Percentiles rank a stretch among this genome's conserved stretches.
These are phyloP conservation scores for Heliconius sara DNA, from an alignment of 2,888 invertebrate genomes.

Conservation along the genomic window DNA sequence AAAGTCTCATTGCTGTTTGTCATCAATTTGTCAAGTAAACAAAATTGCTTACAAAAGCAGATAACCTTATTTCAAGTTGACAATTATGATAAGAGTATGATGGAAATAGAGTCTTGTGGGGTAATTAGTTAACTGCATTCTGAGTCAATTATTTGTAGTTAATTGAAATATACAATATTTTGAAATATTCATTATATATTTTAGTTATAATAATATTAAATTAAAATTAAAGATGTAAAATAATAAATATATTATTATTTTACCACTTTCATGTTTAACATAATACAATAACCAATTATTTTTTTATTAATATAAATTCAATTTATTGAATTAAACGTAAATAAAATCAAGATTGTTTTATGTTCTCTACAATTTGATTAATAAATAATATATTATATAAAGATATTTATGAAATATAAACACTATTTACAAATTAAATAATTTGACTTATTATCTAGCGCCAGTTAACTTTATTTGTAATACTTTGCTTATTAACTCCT, in stretches of 20 bases:
- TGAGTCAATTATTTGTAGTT: not conserved
- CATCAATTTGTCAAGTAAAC: slow-evolving; percentile 35
- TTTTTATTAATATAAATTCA: no score
- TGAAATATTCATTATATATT: no score
- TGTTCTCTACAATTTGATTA: no score
- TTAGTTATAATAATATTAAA: no score
- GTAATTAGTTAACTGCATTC: slow-evolving; percentile 19
- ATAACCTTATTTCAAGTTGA: slow-evolving; percentile 37
- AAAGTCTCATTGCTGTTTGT: slow-evolving; percentile 1
- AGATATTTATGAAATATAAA: not conserved
- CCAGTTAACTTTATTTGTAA: not conserved
- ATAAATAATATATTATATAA: not conserved
- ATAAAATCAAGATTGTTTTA: not conserved
- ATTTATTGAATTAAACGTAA: not conserved
- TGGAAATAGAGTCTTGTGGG: slow-evolving; percentile 11
- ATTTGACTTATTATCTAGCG: not conserved
- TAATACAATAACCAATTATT: no score
- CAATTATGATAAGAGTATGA: slow-evolving; percentile 33
- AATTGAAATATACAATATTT: not conserved
- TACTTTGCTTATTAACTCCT: not conserved
- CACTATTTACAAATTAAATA: not conserved
- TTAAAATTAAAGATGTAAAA: no score
- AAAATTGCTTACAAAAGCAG: slow-evolving; percentile 24
- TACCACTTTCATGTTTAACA: not conserved
- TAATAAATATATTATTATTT: not conserved